Conservation (phyloP, 2,113 vertebrate genomes). For the Ascaphus truei region DNA sequence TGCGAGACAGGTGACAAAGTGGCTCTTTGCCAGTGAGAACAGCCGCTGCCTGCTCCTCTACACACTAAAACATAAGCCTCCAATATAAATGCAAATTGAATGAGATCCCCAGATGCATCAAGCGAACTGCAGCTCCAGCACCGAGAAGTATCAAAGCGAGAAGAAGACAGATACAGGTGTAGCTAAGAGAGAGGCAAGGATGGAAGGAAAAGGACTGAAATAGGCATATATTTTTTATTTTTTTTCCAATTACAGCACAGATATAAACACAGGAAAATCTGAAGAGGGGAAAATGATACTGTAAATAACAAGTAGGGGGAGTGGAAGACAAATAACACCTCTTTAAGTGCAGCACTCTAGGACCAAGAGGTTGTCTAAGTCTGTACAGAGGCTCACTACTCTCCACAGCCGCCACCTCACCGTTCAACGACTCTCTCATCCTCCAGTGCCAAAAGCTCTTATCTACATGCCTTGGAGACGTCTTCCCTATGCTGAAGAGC, state of each 20-base stretch:
- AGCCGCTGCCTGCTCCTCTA: conserved; percentile 33
- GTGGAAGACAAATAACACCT: background rate
- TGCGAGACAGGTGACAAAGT: conserved; percentile 64
- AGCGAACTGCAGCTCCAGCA: conserved; percentile 60
- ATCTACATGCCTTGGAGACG: no score
- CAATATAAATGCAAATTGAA: conserved; percentile 86
- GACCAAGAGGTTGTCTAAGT: no score
- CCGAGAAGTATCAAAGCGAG: conserved; percentile 67
- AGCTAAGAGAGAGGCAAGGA: conserved; percentile 52
- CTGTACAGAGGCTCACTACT: no score
- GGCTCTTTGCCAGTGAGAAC: conserved; percentile 40
- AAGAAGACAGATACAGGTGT: conserved; percentile 64
- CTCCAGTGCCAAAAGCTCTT: no score
- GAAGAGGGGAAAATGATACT: background rate
- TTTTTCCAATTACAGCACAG: no score
- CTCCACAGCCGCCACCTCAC: no score
- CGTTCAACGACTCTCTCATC: no score
- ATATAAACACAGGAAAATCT: conserved; percentile 60
- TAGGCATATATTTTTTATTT: no score
- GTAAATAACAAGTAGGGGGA: background rate
- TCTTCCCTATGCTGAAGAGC: no score
- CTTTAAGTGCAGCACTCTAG: no score
- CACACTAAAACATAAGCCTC: conserved; percentile 75
- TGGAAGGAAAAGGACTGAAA: conserved; percentile 37
- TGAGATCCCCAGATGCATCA: conserved; percentile 63